Base-by-base conservation (phyloP, 2,113 vertebrate genomes). In the Corythaixoides concolor region DNA sequence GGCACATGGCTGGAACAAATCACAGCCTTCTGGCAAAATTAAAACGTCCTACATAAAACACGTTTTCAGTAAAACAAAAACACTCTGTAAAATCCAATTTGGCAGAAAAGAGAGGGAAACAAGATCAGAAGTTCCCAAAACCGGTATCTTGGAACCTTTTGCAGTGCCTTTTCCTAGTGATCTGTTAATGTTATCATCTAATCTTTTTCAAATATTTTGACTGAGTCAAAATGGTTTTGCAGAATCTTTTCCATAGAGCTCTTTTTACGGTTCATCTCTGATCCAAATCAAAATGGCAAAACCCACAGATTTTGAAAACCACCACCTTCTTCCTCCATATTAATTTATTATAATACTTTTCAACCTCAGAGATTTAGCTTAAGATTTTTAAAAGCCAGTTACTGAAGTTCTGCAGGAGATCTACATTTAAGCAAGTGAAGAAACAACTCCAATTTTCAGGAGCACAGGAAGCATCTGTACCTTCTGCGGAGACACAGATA, bases 81-180 rank as follows among this genome's bases (percentile, higher is more conserved):
- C 37, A 56, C 11, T 24, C 35, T 35, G 19, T 26, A 37, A 60
- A 80, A 68, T 37, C 58, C 32, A 41, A 66, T 45, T 55, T 50
- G 86, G 76, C 37, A 95, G 37, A 39, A 80, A 69, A 74, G 74
- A 43, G 26, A 60, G 79, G 63, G 62, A 88, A 82, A 23, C 13
- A 50, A 67, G 33, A 88, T 12, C 55, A 74, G 11, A 91, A 90
- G 39, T 47, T 77, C 80, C 47, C 43, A 11, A 41, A 86, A 24
- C 1, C 0, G 0, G 8, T 12, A 32, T 33, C 21, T 62, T 45
- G 52, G 90, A 90, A 93, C 9, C 5, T n/a, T 30, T 43, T 35
- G 7, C 45, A n/a, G 50, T 41, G n/a, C 8, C 55, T 80, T 80
- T 75, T 53, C 75, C 52, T 28, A 56, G 33, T 3, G 64, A 85